Percentiles rank a stretch among this genome's conserved stretches.
phyloP scores from a whole-genome alignment of 2,888 invertebrate genomes.

The Stomorhina lunata region DNA sequence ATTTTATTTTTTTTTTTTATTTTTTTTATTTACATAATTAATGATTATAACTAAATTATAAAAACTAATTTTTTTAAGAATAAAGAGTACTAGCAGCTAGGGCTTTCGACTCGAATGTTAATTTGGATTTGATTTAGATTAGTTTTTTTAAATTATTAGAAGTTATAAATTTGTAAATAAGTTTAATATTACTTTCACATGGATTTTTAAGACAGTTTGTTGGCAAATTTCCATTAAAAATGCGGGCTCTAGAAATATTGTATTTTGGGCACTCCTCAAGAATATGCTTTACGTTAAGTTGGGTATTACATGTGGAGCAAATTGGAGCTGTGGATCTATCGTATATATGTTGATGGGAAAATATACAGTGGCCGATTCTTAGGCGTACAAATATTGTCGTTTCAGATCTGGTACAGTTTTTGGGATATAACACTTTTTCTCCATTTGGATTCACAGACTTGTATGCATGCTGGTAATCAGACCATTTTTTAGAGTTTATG shows the following conservation, averaged over 20 bases:
- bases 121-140: no score
- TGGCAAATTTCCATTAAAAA: background rate
- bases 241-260: background rate
- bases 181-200: background rate
- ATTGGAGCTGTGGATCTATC: background rate
- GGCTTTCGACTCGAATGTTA: no score
- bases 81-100: no score
- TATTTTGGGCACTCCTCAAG: background rate
- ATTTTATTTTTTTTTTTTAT: no score
- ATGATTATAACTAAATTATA: no score
- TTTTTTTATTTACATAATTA: no score
- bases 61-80: no score
- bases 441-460: background rate
- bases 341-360: background rate
- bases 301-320: background rate
- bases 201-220: background rate
- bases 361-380: background rate
- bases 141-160: no score
- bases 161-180: no score
- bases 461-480: background rate
- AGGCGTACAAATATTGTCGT: background rate
- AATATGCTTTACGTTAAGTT: background rate
- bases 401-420: background rate
- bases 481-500: background rate
- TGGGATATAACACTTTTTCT: background rate